Evolutionary conservation across 2,113 vertebrate species (phyloP), one percentile per base, ranked within the genome.

Genomic region (Pyxicephalus adspersus): DNA sequence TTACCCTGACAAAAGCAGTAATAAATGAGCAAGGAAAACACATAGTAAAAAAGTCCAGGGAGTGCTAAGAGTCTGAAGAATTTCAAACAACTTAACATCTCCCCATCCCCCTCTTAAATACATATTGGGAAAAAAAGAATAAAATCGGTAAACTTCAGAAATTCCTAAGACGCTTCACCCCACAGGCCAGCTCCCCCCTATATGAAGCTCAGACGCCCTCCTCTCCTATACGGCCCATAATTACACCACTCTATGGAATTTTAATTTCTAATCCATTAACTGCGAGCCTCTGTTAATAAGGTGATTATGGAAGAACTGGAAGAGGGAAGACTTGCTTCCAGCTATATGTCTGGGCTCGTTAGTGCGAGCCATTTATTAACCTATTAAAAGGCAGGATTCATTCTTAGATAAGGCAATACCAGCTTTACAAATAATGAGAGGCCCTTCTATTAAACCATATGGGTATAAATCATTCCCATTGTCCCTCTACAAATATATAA

Each of bases 91-190:
- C 13, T 61, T 16, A 4, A 19, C 5, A 16, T 4, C 45, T 29
- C 77, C n/a, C 34, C 15, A 8, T 1, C 77, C 55, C 77, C 77
- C 66, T 22, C 38, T 17, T 45, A 67, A 45, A 19, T 58, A 80
- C 55, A 63, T 63, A 66, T 11, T 22, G 6, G 11, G 9, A 61
- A 75, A 61, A 45, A 58, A 74, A 50, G 63, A 55, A 25, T 45
- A 79, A 58, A 61, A 28, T 45, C 22, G 51, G 54, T 71, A 54
- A 45, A 50, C 66, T 50, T 9, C 25, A 64, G 57, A 80, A 72
- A 80, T 80, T 80, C 78, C 78, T 80, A 67, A 72, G 55, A 72
- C 57, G 67, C 67, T 80, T 80, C 64, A 15, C 45, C 78, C 57
- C 3, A n/a, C 45, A 26, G 38, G 34, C 67, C 65, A 19, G 65